Evolutionary conservation across 1,140 invertebrate species (phyloP), one percentile per base, ranked within the genome.

Genomic region (Andrena cerasifolii): DNA sequence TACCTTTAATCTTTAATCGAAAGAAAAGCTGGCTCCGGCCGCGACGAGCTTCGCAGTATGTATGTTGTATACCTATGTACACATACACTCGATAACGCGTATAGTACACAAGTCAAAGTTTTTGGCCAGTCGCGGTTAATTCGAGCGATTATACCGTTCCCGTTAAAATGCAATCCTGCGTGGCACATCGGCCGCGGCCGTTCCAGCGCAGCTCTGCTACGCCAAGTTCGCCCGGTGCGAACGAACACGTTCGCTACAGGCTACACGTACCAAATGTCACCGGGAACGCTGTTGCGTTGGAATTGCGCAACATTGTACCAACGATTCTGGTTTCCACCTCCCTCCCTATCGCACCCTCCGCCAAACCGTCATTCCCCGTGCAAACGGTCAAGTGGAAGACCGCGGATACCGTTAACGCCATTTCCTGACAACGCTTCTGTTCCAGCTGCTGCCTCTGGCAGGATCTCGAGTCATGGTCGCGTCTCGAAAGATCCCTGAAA

Each of bases 241-340:
- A 59, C 75, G 65, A 81, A 80, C 80, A 88, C 80, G 83, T 75
- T 81, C 36, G 63, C 56, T 65, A 72, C 75, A 76, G 33, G 63
- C 56, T 65, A 72, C 75, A 76, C 82, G 83, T 85, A 78, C 78
- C 86, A 87, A 88, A 86, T 86, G 85, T 86, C 85, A 86, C 78
- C 58, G 67, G 58, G 71, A 67, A 80, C 79, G 73, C 59, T 59
- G 59, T 59, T 79, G 84, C n/a, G n/a, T 77, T 86, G 80, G 82
- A 88, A 65, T 85, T 71, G 76, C 74, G 73, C 71, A 75, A 86
- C 84, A 75, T 79, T 82, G 84, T 84, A 80, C 72, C 53, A 63
- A 31, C 58, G 80, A 79, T 74, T 79, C 73, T 80, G 78, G 71
- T 83, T 73, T 40, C 65, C 73, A 21, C 59, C 36, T 51, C 33